Percentiles rank a stretch among this genome's conserved stretches.
Evolutionary conservation across 2,113 vertebrate species (phyloP).

Genomic region (Peromyscus polionotus): DNA sequence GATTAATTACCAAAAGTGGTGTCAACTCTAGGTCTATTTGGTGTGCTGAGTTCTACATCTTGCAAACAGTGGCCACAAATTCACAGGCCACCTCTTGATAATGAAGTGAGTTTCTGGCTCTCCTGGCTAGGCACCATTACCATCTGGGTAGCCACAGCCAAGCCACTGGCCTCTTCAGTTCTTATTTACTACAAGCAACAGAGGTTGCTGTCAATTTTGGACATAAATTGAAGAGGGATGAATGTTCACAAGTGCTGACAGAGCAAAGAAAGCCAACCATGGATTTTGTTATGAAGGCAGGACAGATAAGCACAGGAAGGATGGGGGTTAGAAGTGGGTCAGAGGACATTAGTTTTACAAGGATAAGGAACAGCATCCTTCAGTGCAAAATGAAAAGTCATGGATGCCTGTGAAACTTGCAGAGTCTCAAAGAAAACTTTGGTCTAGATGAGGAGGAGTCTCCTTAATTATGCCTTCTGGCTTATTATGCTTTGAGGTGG

Average conservation of each 20-base stretch:
- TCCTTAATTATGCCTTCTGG: neutral
- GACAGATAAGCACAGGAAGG: fast-evolving
- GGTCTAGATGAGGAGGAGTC: neutral
- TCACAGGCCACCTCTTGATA: neutral
- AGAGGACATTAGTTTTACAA: neutral
- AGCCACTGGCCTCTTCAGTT: neutral
- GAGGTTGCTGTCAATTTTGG: neutral
- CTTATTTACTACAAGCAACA: neutral
- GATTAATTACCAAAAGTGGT: neutral
- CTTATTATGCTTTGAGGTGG: neutral
- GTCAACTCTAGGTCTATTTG: neutral
- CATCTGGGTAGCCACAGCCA: neutral
- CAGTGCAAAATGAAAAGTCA: neutral
- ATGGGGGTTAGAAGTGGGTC: neutral
- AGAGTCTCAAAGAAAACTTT: neutral
- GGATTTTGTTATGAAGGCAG: neutral
- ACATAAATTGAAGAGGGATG: constrained; percentile 49
- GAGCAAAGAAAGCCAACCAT: neutral
- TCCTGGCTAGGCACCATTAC: neutral
- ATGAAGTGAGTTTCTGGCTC: neutral
- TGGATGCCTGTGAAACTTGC: fast-evolving
- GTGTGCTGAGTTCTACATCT: neutral
- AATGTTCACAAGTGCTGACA: neutral
- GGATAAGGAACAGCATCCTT: neutral
- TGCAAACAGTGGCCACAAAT: neutral